phyloP scores from a whole-genome alignment of 2,113 vertebrate genomes.

The Rhineura floridana region DNA sequence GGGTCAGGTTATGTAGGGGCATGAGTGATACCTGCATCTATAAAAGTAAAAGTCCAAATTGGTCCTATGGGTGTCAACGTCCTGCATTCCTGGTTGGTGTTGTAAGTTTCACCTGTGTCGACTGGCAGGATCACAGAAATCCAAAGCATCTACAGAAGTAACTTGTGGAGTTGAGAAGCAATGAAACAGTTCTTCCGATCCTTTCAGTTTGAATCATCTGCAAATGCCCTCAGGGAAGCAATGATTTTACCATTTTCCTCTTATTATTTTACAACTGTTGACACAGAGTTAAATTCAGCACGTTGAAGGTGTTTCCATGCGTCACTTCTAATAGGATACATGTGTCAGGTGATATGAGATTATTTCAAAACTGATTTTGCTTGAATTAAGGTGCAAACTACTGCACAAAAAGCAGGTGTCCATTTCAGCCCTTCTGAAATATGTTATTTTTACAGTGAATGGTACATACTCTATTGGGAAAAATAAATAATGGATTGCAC shows the following conservation, averaged over 20 bases:
- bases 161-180: conserved; percentile 28
- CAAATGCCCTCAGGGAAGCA: conserved; percentile 41
- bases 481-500: conserved; percentile 63
- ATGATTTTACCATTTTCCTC: conserved; percentile 37
- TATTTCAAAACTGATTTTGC: conserved; percentile 73
- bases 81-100: neutral
- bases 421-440: conserved; percentile 56
- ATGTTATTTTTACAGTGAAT: conserved; percentile 61
- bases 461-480: conserved; percentile 52
- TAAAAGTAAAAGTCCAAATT: neutral
- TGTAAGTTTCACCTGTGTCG: neutral
- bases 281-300: conserved; percentile 67
- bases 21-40: neutral
- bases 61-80: neutral
- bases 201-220: neutral
- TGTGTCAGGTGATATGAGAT: conserved; percentile 67
- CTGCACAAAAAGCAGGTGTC: conserved; percentile 71
- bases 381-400: conserved; percentile 67
- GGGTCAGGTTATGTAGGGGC: neutral
- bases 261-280: conserved; percentile 61
- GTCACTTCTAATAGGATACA: conserved; percentile 74
- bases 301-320: conserved; percentile 66
- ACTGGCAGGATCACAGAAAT: neutral
- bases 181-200: neutral
- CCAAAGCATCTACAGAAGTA: conserved; percentile 4